Evolutionary conservation across 2,888 invertebrate species (phyloP).

Genomic region (Acrocera orbiculus): DNA sequence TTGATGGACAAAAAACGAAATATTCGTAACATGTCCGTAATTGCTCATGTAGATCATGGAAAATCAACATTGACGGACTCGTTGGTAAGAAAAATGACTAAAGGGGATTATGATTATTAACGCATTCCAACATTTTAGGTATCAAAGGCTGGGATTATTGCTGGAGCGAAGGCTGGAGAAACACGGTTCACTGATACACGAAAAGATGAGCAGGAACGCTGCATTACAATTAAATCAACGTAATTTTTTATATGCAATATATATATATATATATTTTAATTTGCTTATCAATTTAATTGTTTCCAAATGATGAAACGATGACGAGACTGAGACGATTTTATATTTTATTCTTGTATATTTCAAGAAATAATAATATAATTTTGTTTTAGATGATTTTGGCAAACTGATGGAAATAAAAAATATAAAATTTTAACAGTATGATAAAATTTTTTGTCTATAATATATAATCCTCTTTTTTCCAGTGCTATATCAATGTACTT

Average conservation of each 20-base stretch:
- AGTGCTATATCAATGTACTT: conserved; percentile 99
- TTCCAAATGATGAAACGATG: conserved; percentile 15
- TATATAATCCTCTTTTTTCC: conserved; percentile 9
- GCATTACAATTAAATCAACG: conserved; percentile 99
- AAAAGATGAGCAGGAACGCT: conserved; percentile 99
- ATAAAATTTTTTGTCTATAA: background rate
- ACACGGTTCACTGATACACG: conserved; percentile 98
- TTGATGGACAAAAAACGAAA: conserved; percentile 99
- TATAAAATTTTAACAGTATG: background rate
- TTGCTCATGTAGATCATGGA: conserved; percentile 99
- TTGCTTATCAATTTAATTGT: conserved; percentile 6
- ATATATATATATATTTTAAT: conserved; percentile 4
- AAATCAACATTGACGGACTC: conserved; percentile 99
- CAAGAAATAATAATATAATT: conserved; percentile 6
- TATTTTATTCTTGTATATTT: conserved; percentile 12
- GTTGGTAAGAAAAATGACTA: conserved; percentile 41
- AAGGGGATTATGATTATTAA: background rate
- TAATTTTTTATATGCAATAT: conserved; percentile 44
- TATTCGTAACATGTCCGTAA: conserved; percentile 99
- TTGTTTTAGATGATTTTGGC: conserved; percentile 8
- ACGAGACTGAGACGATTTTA: conserved; percentile 15
- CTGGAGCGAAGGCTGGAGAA: conserved; percentile 96
- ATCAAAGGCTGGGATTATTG: conserved; percentile 99
- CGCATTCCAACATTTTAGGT: conserved; percentile 14
- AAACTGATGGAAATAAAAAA: conserved; percentile 10